Evolutionary conservation across 2,113 vertebrate species (phyloP).

Genomic region (Grammomys dolichurus): DNA sequence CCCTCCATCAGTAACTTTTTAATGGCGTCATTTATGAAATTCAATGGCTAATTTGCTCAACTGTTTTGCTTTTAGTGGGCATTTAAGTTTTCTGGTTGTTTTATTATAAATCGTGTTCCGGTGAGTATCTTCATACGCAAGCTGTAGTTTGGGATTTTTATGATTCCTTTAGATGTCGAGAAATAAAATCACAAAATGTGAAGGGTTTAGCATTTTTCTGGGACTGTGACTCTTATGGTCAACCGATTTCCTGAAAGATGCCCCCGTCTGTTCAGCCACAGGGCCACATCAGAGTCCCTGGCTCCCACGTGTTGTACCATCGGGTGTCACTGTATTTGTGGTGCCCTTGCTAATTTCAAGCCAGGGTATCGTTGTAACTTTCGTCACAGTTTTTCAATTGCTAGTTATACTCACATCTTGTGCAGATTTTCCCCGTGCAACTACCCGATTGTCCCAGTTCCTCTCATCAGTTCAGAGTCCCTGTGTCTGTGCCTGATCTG

Average conservation of each 20-base stretch:
- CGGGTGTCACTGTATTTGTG: not conserved
- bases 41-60: not conserved
- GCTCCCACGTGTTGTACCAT: rapidly evolving
- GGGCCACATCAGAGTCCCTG: rapidly evolving
- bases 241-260: not conserved
- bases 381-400: rapidly evolving
- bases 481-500: not conserved
- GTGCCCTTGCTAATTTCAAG: not conserved
- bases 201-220: not conserved
- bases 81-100: not conserved
- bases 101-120: not conserved
- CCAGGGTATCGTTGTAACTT: not conserved
- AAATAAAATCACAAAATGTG: not conserved
- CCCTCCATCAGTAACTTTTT: slow-evolving; percentile 7
- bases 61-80: not conserved
- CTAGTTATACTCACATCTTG: rapidly evolving
- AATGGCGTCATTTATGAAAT: not conserved
- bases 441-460: rapidly evolving
- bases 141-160: not conserved
- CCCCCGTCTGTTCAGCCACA: rapidly evolving
- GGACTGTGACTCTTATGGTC: rapidly evolving
- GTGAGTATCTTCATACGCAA: not conserved
- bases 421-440: rapidly evolving
- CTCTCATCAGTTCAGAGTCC: not conserved
- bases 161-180: not conserved